Base-by-base conservation (phyloP, 2,113 vertebrate genomes). In the Taxidea taxus region DNA sequence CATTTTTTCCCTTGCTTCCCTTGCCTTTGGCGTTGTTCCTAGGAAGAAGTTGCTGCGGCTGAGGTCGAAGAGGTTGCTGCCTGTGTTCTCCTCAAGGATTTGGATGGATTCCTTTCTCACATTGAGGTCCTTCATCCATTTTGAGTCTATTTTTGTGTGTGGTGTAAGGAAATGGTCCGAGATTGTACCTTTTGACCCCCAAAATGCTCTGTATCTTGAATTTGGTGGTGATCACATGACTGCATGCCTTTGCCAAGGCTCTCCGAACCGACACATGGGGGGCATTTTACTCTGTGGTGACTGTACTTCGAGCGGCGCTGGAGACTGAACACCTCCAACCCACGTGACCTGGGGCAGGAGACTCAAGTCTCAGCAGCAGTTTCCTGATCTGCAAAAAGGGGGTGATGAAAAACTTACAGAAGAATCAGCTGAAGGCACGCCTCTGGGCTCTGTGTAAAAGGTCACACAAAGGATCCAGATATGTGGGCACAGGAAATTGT, bases 271-370 rank as follows among this genome's bases (percentile, higher is more conserved):
- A 8, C 37, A 9, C 25, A 4, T 23, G 20, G 4, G 37, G 14
- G 16, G 37, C 2, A 2, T 6, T 56, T 78, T 1, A 34, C 20
- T 4, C 7, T 9, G 10, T 37, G 60, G 18, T 42, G 6, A 25
- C 0, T 27, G 34, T 3, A 14, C 7, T 78, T 31, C 21, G 0
- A 44, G 25, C 18, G 13, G 34, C 0, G 4, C 13, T 5, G 29
- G 31, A 64, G 31, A 25, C 29, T 8, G 25, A 25, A 34, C 11
- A 8, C 44, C 7, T 7, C 21, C 14, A 3, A 21, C 85, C 23
- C 44, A 29, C 0, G 5, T 23, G 34, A 51, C 51, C 42, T 9
- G 75, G 66, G 44, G 64, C 94, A 44, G 7, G 20, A 10, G 42
- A 31, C 51, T 12, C 12, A 60, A 14, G 56, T 39, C 78, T 51